A percentile compares a stretch with the other conserved stretches of the same genome.
phyloP scores from a whole-genome alignment of 2,797 vertebrate genomes.

The Poeciliopsis infans region DNA sequence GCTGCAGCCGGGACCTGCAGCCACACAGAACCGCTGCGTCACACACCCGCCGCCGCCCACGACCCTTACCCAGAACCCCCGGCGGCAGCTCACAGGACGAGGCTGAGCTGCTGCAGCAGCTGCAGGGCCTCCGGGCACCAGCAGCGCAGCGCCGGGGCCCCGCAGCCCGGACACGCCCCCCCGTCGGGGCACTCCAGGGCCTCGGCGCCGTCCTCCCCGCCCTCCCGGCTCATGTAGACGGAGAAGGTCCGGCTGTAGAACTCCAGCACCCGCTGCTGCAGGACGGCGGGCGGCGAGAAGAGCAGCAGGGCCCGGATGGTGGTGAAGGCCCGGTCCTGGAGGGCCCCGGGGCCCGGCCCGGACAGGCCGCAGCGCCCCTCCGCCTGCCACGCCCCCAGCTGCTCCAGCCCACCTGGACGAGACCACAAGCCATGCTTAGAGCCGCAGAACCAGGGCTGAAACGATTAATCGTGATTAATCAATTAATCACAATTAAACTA shows the following conservation, averaged over 20 bases:
- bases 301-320: slow-evolving; percentile 91
- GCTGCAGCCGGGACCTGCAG: slow-evolving; percentile 86
- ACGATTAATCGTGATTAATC: too few relatives aligned
- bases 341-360: slow-evolving; percentile 81
- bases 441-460: too few relatives aligned
- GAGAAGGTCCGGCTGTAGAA: slow-evolving; percentile 93
- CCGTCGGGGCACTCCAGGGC: slow-evolving; percentile 31
- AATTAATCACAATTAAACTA: too few relatives aligned
- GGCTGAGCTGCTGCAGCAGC: slow-evolving; percentile 89
- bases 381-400: slow-evolving; percentile 86
- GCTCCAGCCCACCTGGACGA: slow-evolving; percentile 83
- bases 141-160: slow-evolving; percentile 78
- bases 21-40: background rate
- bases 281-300: slow-evolving; percentile 86
- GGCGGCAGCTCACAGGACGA: slow-evolving; percentile 85
- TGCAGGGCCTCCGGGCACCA: slow-evolving; percentile 91
- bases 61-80: background rate
- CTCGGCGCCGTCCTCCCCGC: slow-evolving; percentile 49
- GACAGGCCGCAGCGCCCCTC: slow-evolving; percentile 69
- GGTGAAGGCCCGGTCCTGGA: slow-evolving; percentile 89
- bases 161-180: slow-evolving; percentile 84
- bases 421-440: too few relatives aligned
- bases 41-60: background rate
- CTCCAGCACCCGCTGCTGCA: slow-evolving; percentile 89
- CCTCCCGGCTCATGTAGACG: slow-evolving; percentile 88